Evolutionary conservation across 2,113 vertebrate species (phyloP).

Genomic region (Melanostigma gelatinosum): DNA sequence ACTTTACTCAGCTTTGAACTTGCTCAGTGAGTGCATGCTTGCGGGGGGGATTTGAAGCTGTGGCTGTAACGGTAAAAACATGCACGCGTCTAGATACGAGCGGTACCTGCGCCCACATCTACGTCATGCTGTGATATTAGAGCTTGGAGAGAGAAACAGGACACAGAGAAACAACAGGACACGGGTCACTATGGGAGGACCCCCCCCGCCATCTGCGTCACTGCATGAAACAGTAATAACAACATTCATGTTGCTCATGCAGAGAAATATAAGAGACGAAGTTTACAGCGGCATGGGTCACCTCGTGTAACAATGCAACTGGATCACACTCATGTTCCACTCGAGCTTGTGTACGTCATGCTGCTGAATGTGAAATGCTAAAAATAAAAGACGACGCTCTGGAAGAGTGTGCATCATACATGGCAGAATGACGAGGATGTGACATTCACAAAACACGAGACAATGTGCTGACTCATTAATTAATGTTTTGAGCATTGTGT

Average conservation of each 20-base stretch:
- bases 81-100: slow-evolving; percentile 44
- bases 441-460: slow-evolving; percentile 17
- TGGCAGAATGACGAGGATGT: neutral
- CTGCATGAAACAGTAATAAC: neutral
- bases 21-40: slow-evolving; percentile 50
- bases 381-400: neutral
- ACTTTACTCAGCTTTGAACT: slow-evolving; percentile 63
- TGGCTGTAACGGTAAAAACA: slow-evolving; percentile 35
- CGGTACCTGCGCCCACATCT: slow-evolving; percentile 88
- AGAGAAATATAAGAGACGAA: slow-evolving; percentile 16
- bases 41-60: slow-evolving; percentile 22
- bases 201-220: neutral
- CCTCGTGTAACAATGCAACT: slow-evolving; percentile 29
- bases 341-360: slow-evolving; percentile 19
- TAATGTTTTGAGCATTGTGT: neutral
- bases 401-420: neutral
- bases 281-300: slow-evolving; percentile 1
- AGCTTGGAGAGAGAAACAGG: slow-evolving; percentile 83
- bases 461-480: neutral
- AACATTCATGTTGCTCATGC: slow-evolving; percentile 24
- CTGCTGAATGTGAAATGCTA: neutral
- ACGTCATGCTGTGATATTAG: slow-evolving; percentile 84
- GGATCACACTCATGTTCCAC: slow-evolving; percentile 37
- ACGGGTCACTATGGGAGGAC: slow-evolving; percentile 68
- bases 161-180: slow-evolving; percentile 84